These are phyloP conservation scores for Brachirus orientalis DNA, from an alignment of 2,113 vertebrate genomes.

Conservation along the genomic window DNA sequence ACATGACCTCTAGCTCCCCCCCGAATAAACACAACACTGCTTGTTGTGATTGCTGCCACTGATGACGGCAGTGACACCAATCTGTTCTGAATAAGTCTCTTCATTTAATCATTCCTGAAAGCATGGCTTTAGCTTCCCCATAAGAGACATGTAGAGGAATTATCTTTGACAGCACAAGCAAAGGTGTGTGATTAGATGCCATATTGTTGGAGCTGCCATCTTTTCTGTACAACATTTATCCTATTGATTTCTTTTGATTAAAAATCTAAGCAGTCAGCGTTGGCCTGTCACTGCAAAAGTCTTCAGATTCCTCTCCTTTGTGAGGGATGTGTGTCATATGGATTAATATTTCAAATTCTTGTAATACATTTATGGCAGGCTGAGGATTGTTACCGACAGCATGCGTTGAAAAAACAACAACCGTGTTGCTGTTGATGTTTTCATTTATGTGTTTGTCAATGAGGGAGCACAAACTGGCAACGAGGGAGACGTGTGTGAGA, in stretches of 20 bases:
- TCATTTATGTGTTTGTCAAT: constrained; percentile 67
- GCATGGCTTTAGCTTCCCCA: constrained; percentile 10
- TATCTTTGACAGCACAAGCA: constrained; percentile 54
- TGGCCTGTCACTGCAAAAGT: constrained; percentile 38
- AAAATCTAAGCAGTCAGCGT: constrained; percentile 51
- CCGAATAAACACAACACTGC: constrained; percentile 60
- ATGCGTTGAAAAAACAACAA: constrained; percentile 33
- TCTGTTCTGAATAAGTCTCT: constrained; percentile 28
- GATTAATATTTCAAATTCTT: constrained; percentile 75
- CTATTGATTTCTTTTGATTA: constrained; percentile 76
- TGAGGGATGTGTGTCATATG: constrained; percentile 56
- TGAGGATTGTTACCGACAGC: constrained; percentile 28
- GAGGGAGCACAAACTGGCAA: not conserved
- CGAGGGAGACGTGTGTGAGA: constrained; percentile 23
- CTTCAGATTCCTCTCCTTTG: constrained; percentile 40
- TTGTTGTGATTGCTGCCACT: not conserved
- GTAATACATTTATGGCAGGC: constrained; percentile 68
- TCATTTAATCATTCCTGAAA: constrained; percentile 28
- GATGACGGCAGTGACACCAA: constrained; percentile 7
- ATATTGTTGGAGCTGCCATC: constrained; percentile 45
- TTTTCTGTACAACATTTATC: constrained; percentile 75
- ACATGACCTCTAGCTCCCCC: constrained; percentile 28
- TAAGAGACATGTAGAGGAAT: constrained; percentile 39
- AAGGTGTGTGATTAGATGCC: constrained; percentile 49
- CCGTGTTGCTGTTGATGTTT: constrained; percentile 52